Evolutionary conservation across 2,888 invertebrate genomes (phyloP), one percentile per base, ranked within the genome.

Genomic region (Papilio elwesi): DNA sequence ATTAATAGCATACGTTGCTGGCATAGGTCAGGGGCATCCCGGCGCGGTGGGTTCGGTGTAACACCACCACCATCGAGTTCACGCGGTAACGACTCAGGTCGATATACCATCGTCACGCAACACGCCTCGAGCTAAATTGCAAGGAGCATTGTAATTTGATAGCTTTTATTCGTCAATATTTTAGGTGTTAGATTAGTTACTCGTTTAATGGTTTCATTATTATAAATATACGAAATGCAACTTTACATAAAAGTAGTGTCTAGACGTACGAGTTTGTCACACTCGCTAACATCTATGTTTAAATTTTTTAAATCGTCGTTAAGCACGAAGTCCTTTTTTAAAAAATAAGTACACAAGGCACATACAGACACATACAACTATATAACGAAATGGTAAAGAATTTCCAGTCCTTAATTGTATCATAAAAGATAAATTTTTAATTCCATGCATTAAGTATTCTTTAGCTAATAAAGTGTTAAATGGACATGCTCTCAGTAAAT

Each of bases 21-120:
- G 51, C 65, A 57, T 65, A 69, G 73, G 69, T 73, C 73, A 73
- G 65, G 73, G 73, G 13, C 69, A 73, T 62, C 62, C 26, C 26
- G 26, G 26, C 47, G 6, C 43, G 26, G 64, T 57, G 49, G 68
- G 36, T 65, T 55, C 53, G 62, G 52, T 16, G 51, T 69, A 69
- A 57, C 43, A 47, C 57, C 67, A 63, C 43, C 43, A 52, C 26
- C 26, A 69, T 59, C 36, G 43, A 52, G 73, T 47, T 63, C 73
- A 59, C 69, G 52, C 65, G 69, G 73, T 73, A 73, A 73, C 69
- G 65, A 43, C 49, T 43, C n/a, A 66, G 63, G 69, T 69, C 73
- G 73, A 73, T 73, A 69, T 38, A 69, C 67, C 48, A 57, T 65
- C 26, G 10, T 52, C 73, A 73, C 69, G 73, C 73, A 66, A 73